Base-by-base conservation (phyloP, 2,888 invertebrate species). In the Plagodis pulveraria region DNA sequence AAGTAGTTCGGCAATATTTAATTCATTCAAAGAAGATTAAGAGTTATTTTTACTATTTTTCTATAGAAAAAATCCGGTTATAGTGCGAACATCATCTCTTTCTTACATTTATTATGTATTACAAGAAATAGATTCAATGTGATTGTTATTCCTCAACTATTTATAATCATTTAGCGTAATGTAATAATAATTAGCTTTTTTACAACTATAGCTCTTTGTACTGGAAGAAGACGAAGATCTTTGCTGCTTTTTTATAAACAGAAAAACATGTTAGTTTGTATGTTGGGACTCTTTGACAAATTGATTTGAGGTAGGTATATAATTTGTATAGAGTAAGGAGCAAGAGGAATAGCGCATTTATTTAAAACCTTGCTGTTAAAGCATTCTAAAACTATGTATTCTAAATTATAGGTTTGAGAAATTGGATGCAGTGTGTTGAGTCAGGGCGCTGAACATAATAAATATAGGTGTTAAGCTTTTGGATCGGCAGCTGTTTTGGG, bases 171-270 rank as follows among this genome's bases (percentile, higher is more conserved):
- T 36, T 52, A 62, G 52, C 41, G 40, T 52, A 60, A 57, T 50
- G 11, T 11, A 11, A 52, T 44, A 46, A 32, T 44, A 46, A 11
- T 58, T 64, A 70, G 67, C 66, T 69, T 71, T 71, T 68, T 55
- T 71, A 71, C 67, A 32, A 60, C 44, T 38, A 38, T 57, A 60
- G 51, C 48, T 44, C 10, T 41, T 44, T 45, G 34, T 52, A 50
- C 40, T 49, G 22, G 2, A 22, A 40, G 40, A 8, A 10, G 50
- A 43, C 34, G 34, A n/a, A 46, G 12, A 41, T 11, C 12, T 38
- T 50, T 36, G 52, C 47, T 50, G 48, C 52, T 54, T 58, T 47
- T 45, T 12, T 11, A 12, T 40, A 40, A 9, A 8, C 6, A 4
- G 36, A 8, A 2, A 9, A 2, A 9, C 36, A 6, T 46, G 6